phyloP scores from a whole-genome alignment of 2,113 vertebrate species.

The Aegotheles bennettii region DNA sequence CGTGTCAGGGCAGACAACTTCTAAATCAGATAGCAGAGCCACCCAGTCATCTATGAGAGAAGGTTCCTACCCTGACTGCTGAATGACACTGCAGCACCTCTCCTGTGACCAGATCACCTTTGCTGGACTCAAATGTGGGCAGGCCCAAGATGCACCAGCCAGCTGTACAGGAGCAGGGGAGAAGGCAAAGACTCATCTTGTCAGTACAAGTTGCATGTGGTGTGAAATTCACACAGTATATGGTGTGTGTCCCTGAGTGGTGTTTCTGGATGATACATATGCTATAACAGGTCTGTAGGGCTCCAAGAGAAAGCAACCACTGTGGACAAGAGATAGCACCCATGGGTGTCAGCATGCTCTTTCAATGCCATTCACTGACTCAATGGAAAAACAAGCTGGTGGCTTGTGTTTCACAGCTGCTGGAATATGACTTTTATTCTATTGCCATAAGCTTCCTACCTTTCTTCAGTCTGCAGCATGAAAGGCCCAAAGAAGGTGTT shows the following conservation, averaged over 20 bases:
- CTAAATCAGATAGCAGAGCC: not conserved
- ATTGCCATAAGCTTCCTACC: not conserved
- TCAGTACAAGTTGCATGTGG: fast-evolving
- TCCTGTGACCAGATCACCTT: not conserved
- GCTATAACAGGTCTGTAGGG: not conserved
- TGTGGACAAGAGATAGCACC: not conserved
- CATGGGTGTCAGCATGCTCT: not conserved
- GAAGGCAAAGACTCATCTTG: not conserved
- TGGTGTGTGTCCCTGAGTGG: not conserved
- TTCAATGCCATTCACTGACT: not conserved
- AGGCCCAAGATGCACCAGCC: not conserved
- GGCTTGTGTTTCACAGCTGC: not conserved
- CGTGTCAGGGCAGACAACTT: not conserved
- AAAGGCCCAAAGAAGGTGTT: not conserved
- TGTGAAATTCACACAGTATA: not conserved
- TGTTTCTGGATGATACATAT: not conserved
- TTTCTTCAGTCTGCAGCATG: not conserved
- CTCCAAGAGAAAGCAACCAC: not conserved
- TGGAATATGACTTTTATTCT: not conserved
- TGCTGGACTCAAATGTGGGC: not conserved
- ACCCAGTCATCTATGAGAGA: not conserved
- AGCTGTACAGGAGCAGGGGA: not conserved
- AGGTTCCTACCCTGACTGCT: not conserved
- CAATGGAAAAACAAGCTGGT: not conserved
- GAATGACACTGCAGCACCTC: not conserved